phyloP scores from a whole-genome alignment of 2,888 invertebrate species.

The Diarsia brunnea region DNA sequence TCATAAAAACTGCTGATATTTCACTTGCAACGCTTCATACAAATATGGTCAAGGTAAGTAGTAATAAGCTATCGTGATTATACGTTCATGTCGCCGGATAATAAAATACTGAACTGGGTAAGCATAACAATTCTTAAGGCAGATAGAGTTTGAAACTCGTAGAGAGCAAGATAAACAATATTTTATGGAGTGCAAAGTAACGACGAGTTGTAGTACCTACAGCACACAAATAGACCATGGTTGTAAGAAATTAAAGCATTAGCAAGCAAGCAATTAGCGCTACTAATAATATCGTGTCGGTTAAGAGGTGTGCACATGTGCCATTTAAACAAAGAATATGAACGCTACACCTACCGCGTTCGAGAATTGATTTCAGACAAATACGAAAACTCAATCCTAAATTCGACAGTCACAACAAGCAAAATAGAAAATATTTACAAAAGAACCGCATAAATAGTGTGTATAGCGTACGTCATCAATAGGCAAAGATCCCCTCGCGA shows the following conservation, averaged over 20 bases:
- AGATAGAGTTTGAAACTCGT: slow-evolving; percentile 8
- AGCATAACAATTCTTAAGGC: neutral
- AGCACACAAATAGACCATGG: neutral
- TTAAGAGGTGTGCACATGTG: neutral
- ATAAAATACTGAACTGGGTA: slow-evolving; percentile 18
- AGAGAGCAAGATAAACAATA: neutral
- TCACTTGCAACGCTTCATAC: slow-evolving; percentile 67
- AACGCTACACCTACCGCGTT: neutral
- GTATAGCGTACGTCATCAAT: slow-evolving; percentile 49
- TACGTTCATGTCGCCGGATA: slow-evolving; percentile 29
- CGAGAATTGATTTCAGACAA: neutral
- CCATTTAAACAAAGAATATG: neutral
- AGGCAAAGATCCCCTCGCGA: slow-evolving; percentile 60
- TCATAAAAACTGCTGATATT: slow-evolving; percentile 71
- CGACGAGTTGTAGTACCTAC: neutral
- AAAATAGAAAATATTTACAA: slow-evolving; percentile 20
- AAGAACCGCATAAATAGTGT: slow-evolving; percentile 30
- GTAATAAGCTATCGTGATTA: slow-evolving; percentile 58
- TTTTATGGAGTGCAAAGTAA: neutral
- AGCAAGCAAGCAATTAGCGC: neutral
- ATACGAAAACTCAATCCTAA: neutral
- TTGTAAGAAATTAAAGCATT: neutral
- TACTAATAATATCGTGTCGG: neutral
- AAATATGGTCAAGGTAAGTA: slow-evolving; percentile 66
- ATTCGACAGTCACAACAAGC: slow-evolving; percentile 4